Conservation (phyloP, 2,888 invertebrate species). For the Catocala sponsa region DNA sequence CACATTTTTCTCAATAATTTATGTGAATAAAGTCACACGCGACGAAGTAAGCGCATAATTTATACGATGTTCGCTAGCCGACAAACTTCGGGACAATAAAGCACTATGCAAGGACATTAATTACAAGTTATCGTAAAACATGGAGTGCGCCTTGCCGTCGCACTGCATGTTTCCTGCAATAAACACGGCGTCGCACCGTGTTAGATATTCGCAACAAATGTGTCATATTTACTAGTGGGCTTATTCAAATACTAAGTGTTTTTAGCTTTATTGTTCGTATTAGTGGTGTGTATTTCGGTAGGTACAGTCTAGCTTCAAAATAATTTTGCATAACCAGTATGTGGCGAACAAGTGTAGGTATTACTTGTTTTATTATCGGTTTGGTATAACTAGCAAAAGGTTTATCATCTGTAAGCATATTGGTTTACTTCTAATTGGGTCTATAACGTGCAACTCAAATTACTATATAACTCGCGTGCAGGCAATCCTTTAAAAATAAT, state of each 20-base stretch:
- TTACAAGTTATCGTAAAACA: constrained; percentile 79
- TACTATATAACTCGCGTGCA: too few relatives aligned
- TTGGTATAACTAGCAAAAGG: too few relatives aligned
- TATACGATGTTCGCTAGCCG: constrained; percentile 60
- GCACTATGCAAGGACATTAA: constrained; percentile 76
- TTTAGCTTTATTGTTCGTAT: neutral
- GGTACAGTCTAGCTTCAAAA: too few relatives aligned
- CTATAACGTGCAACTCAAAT: too few relatives aligned
- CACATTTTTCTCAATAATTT: constrained; percentile 70
- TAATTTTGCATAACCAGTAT: too few relatives aligned
- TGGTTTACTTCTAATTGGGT: too few relatives aligned
- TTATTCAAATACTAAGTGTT: constrained; percentile 5
- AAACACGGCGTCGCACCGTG: constrained; percentile 52
- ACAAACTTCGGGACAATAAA: constrained; percentile 73
- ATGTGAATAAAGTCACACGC: constrained; percentile 62
- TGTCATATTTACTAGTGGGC: constrained; percentile 17
- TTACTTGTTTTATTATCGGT: too few relatives aligned
- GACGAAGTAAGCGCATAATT: constrained; percentile 66
- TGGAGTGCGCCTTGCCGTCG: constrained; percentile 54
- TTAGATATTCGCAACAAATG: constrained; percentile 37
- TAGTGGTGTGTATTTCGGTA: too few relatives aligned
- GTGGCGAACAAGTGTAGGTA: too few relatives aligned
- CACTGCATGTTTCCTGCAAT: constrained; percentile 56
- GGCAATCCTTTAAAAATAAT: too few relatives aligned
- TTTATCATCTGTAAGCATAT: too few relatives aligned